A percentile compares a stretch with the other conserved stretches of the same genome.
These are phyloP conservation scores for Telmatherina bonti DNA, from an alignment of 2,797 vertebrate species.

Conservation along the genomic window DNA sequence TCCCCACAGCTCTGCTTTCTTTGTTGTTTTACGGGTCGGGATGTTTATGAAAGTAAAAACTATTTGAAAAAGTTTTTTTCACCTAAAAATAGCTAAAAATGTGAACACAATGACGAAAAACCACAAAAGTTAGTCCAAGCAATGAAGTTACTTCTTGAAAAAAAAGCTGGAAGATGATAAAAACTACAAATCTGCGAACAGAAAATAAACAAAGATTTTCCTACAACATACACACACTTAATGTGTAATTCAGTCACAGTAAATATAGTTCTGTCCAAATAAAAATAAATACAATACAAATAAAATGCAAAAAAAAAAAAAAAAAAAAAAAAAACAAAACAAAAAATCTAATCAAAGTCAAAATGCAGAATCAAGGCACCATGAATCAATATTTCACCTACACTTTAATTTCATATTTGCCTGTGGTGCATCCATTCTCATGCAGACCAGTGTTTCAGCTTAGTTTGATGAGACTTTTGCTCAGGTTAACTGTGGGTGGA, in stretches of 20 bases:
- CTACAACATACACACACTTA: neutral
- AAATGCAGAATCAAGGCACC: no score
- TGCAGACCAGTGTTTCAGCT: constrained; percentile 23
- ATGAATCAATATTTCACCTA: neutral
- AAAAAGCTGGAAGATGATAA: no score
- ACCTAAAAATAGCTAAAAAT: constrained; percentile 1
- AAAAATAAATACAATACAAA: neutral
- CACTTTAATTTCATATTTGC: constrained; percentile 16
- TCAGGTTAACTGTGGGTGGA: constrained; percentile 9
- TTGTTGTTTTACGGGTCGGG: no score
- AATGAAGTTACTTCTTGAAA: neutral
- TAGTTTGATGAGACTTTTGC: constrained; percentile 18
- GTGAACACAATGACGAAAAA: neutral
- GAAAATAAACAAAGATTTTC: neutral
- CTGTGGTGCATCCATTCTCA: constrained; percentile 5
- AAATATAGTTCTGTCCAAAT: neutral
- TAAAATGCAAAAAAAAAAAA: no score
- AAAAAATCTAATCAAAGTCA: no score
- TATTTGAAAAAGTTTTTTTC: neutral
- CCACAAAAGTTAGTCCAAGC: neutral
- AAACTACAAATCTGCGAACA: neutral
- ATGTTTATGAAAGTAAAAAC: no score
- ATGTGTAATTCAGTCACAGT: neutral
- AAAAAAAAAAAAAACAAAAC: neutral
- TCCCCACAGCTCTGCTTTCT: no score